Percentiles rank a stretch among this genome's conserved stretches.
These are phyloP conservation scores for Melipona bicolor DNA, from an alignment of 2,888 invertebrate species.

Conservation along the genomic window DNA sequence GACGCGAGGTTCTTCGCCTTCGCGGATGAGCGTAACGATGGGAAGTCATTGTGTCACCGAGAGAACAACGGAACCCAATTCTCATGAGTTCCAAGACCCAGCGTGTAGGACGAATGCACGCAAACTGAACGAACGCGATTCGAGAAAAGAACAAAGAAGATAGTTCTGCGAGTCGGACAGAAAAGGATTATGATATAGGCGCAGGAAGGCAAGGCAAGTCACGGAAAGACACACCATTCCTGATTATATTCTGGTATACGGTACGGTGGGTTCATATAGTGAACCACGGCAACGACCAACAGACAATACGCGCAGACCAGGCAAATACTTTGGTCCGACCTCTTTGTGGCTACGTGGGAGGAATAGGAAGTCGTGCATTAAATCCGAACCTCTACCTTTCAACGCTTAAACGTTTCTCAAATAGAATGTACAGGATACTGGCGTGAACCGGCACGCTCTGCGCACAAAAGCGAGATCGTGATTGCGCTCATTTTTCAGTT, in stretches of 20 bases:
- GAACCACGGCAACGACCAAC: constrained; percentile 28
- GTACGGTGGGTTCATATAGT: constrained; percentile 25
- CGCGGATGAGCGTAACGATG: constrained; percentile 11
- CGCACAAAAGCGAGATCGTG: constrained; percentile 62
- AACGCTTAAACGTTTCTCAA: constrained; percentile 73
- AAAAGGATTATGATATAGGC: constrained; percentile 9
- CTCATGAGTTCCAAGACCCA: constrained; percentile 36
- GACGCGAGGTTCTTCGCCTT: neutral
- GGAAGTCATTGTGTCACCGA: constrained; percentile 53
- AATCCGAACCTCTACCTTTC: constrained; percentile 76
- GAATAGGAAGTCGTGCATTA: constrained; percentile 80
- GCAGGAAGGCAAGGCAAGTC: constrained; percentile 18
- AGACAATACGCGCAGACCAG: constrained; percentile 56
- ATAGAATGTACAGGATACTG: constrained; percentile 62
- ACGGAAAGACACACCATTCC: constrained; percentile 38
- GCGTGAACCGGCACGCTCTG: constrained; percentile 42
- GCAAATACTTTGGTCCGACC: constrained; percentile 65
- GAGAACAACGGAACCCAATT: constrained; percentile 43
- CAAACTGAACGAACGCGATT: constrained; percentile 17
- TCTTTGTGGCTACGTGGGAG: constrained; percentile 78
- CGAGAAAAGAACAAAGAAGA: neutral
- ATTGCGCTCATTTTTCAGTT: constrained; percentile 68
- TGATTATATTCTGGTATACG: constrained; percentile 50
- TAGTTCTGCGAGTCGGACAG: neutral
- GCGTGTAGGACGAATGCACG: constrained; percentile 25